Evolutionary conservation across 2,797 vertebrate species (phyloP), one percentile per base, ranked within the genome.

Genomic region (Phataginus tricuspis): DNA sequence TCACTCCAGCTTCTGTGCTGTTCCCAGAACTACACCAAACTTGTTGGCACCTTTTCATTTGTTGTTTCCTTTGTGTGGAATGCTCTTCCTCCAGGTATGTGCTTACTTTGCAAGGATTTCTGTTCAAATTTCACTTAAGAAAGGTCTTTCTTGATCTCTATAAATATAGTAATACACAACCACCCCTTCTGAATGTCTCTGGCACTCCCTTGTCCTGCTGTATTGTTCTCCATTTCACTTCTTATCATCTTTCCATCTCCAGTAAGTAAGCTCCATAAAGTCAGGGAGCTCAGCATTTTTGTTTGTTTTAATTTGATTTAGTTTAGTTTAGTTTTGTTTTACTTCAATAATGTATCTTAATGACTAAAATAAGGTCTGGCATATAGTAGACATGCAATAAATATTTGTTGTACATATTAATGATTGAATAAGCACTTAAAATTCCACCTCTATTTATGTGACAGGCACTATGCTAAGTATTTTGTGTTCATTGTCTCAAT

Each of bases 381-480:
- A 84, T 34, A 57, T 34, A 95, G 29, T 82, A 88, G 49, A 59
- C 5, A 71, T 25, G 51, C 27, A 74, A 71, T 69, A 82, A 72
- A 77, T 69, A 64, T 74, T 68, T 90, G 39, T 68, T 93, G 7
- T 87, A 84, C 68, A 27, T 87, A n/a, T 80, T 42, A 74, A 90
- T 74, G 45, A 84, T 64, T 88, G 27, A 91, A 83, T 77, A 87
- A 87, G 18, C 57, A 61, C 34, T 78, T 85, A 37, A 79, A 94
- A 78, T 80, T 19, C 85, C 53, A 80, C 66, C 8, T 93, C 31
- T 78, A 16, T 63, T 91, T 91, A 59, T 83, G 34, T 72, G 68
- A 72, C 31, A 86, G 29, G 31, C 69, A 91, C 25, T n/a, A 6
- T 85, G 37, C 49, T 88, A 59, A 95, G 53, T 85, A 42, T 12